These are phyloP conservation scores for Ellobius talpinus DNA, from an alignment of 2,113 vertebrate genomes.

Conservation along the genomic window DNA sequence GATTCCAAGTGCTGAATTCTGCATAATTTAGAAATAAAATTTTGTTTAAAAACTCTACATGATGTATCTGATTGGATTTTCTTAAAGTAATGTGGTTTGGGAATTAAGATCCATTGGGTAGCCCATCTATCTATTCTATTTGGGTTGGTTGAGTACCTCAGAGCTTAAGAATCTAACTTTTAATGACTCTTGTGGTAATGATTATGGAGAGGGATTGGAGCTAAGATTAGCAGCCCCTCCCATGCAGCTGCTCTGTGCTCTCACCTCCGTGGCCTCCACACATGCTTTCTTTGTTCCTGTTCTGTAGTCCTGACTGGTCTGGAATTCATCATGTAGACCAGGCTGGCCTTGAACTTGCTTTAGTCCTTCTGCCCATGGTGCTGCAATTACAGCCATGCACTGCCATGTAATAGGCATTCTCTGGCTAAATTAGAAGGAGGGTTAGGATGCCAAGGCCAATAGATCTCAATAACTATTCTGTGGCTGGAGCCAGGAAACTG, in stretches of 20 bases:
- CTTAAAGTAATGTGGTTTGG: background rate
- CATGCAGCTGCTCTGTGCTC: rapidly evolving
- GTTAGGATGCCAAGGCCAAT: background rate
- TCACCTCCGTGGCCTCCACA: background rate
- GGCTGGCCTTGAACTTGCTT: background rate
- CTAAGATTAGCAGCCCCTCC: background rate
- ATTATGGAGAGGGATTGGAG: background rate
- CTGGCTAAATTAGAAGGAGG: background rate
- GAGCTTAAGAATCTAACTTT: background rate
- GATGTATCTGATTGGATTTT: background rate
- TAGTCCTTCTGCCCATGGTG: background rate
- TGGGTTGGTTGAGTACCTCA: background rate
- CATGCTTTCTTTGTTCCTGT: background rate
- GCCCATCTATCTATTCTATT: background rate
- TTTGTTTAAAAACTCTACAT: background rate
- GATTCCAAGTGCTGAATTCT: background rate
- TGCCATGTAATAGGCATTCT: background rate
- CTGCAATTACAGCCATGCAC: background rate
- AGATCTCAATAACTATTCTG: background rate
- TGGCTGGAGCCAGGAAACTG: background rate
- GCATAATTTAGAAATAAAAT: background rate
- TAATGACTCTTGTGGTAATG: background rate
- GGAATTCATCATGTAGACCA: background rate
- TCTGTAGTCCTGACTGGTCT: background rate
- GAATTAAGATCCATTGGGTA: background rate